Conservation (phyloP, 2,113 vertebrate species). For the Nannobrachium achirus region DNA sequence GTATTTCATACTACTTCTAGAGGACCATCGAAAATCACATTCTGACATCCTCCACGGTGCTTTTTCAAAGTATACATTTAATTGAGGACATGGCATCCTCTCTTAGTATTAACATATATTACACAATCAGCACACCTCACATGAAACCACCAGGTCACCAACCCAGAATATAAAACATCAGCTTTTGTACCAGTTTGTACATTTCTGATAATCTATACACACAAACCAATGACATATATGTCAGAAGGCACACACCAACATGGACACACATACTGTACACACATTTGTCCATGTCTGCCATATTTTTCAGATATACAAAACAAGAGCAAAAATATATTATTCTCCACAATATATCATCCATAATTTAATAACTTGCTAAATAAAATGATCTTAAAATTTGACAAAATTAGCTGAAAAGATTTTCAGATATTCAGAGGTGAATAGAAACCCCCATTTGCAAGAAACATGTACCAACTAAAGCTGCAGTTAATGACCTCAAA, state of each 20-base stretch:
- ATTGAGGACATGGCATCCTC: constrained; percentile 21
- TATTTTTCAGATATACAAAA: constrained; percentile 31
- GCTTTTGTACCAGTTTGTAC: constrained; percentile 31
- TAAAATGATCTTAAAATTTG: neutral
- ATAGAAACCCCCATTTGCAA: neutral
- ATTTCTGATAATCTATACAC: constrained; percentile 33
- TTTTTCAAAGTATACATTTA: constrained; percentile 45
- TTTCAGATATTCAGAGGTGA: neutral
- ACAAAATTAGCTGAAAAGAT: neutral
- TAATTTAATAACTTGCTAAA: constrained; percentile 11
- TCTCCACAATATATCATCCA: constrained; percentile 24
- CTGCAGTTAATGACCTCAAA: no score
- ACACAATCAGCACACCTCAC: constrained; percentile 30
- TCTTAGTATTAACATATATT: constrained; percentile 40
- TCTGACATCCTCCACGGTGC: neutral
- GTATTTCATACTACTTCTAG: no score
- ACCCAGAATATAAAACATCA: constrained; percentile 38
- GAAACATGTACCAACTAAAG: no score
- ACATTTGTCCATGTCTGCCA: constrained; percentile 31
- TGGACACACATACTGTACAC: constrained; percentile 35
- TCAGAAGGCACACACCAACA: constrained; percentile 53
- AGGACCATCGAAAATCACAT: neutral
- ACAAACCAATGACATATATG: constrained; percentile 45
- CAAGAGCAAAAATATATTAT: constrained; percentile 27
- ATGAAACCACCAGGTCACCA: constrained; percentile 1